These are phyloP conservation scores for Melanchra persicariae DNA, from an alignment of 2,888 invertebrate species.

Conservation along the genomic window DNA sequence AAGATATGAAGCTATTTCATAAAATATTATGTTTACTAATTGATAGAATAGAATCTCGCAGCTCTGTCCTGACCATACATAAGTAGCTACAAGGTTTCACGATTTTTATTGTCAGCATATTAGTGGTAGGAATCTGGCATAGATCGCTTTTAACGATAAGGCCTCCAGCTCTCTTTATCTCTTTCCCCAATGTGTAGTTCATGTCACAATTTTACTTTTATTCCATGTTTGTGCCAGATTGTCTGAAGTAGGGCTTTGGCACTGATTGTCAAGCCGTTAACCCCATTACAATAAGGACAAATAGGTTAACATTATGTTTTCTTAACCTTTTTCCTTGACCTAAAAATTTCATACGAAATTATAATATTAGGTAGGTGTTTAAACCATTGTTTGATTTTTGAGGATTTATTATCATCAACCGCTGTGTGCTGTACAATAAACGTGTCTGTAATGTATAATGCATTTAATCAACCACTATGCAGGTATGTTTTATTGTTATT, in stretches of 20 bases:
- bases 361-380: too few species aligned
- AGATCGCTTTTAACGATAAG: too few species aligned
- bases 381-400: conserved; percentile 28
- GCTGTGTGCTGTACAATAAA: too few species aligned
- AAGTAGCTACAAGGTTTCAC: too few species aligned
- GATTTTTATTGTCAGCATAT: too few species aligned
- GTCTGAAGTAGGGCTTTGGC: conserved; percentile 36
- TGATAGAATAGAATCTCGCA: too few species aligned
- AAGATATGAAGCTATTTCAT: too few species aligned
- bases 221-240: conserved; percentile 13
- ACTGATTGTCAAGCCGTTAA: conserved; percentile 42
- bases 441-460: conserved; percentile 1
- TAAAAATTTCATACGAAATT: conserved; percentile 13
- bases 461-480: background rate
- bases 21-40: too few species aligned
- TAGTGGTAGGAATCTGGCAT: too few species aligned
- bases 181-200: background rate
- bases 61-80: too few species aligned
- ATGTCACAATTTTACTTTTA: conserved; percentile 12
- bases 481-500: background rate
- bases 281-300: conserved; percentile 30
- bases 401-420: conserved; percentile 3
- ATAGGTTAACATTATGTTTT: conserved; percentile 23
- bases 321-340: conserved; percentile 36
- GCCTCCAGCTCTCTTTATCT: too few species aligned